Base-by-base conservation (phyloP, 1,140 invertebrate genomes). In the Megathymus violae region DNA sequence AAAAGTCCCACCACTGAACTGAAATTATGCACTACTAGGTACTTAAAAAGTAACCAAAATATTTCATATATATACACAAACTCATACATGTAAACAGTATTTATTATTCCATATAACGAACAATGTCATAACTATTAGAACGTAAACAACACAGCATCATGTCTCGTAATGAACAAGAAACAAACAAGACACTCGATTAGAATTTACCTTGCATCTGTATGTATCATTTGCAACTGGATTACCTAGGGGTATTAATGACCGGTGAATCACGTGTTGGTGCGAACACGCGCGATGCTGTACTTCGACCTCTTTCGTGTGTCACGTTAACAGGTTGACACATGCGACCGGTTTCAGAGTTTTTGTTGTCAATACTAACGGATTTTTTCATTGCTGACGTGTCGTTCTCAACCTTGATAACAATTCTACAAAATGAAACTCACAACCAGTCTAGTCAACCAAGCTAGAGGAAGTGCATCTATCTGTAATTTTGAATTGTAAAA, bases 171-270 rank as follows among this genome's bases (percentile, higher is more conserved):
- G 7, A 31, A 9, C 27, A 9, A 5, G 27, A 4, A 50, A 52
- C 19, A 54, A 41, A 40, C 51, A 54, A 54, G 38, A 13, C 11
- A 38, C 6, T 40, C 19, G 11, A 54, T 41, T 52, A 22, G 34
- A 54, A 40, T 54, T 41, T 41, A 41, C 17, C 50, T 52, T 25
- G 34, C 34, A 25, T 52, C 9, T 11, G 38, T 19, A 52, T 52
- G 46, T n/a, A 52, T 52, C 16, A 52, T 52, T 36, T 36, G 15
- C 48, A 52, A 40, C 27, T 19, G 15, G 27, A 34, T 40, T 19
- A 19, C 27, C 34, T 38, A 52, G 16, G 16, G 36, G 16, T 38
- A 11, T 9, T 52, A 22, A 52, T 52, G 17, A 52, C 16, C 13
- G 6, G 36, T 52, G 36, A 52, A 38, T 54, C 36, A 54, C 36